Base-by-base conservation (phyloP, 2,888 invertebrate species). In the Nipponacmea schrenckii region DNA sequence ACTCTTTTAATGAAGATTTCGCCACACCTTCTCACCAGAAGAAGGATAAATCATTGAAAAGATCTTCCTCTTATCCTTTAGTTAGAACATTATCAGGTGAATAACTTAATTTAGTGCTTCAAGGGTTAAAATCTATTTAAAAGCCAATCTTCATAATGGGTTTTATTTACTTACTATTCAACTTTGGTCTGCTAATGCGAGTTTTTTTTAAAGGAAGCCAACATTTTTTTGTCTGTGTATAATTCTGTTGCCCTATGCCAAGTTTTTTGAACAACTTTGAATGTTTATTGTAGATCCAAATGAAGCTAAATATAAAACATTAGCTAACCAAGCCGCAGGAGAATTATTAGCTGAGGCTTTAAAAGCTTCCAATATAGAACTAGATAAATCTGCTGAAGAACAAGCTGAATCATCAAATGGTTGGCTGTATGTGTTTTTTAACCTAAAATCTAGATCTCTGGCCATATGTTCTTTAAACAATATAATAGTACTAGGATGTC, bases 281-380 rank as follows among this genome's bases (percentile, higher is more conserved):
- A 5, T 56, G 24, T 20, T 56, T 56, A 56, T 56, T 56, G 10
- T 24, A 65, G 39, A 24, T 65, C 31, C 73, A 74, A 77, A 78
- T 50, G 74, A 65, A 45, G 76, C 78, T 15, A 72, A 76, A 48
- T 81, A 81, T 70, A 80, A 79, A 46, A 82, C 81, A 39, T 64
- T 74, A 73, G 83, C 82, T 45, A 86, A 85, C 48, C 82, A 84
- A 65, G 78, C 81, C 68, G 85, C 85, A 50, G 84, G 84, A 63
- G 85, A 85, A 66, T 76, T 86, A n/a, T 71, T 84, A 31, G 80
- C 82, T 24, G 80, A 84, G 75, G 82, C 79, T 20, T 50, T 81
- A 8, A 77, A 77, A 69, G 84, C 83, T 8, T 83, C 84, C 17
- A 83, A 85, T 75, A 80, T 86, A 64, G 82, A 86, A 69, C 76